Conservation (phyloP, 2,797 vertebrate genomes). For the Potorous gilbertii region DNA sequence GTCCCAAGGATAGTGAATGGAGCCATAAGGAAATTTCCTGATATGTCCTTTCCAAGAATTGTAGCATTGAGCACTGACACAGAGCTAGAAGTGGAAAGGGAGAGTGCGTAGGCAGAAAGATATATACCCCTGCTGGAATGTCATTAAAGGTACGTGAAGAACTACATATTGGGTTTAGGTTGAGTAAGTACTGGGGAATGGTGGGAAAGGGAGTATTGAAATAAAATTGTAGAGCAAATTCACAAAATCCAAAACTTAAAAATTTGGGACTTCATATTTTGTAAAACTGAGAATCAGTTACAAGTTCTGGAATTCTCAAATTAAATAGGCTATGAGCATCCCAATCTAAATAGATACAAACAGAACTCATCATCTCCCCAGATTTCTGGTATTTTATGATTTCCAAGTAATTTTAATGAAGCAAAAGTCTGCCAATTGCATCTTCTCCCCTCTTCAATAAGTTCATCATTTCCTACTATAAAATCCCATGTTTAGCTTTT, state of each 20-base stretch:
- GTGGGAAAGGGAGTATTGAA: not conserved
- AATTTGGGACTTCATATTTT: not conserved
- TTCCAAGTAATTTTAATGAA: not conserved
- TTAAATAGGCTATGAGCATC: not conserved
- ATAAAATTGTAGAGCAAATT: not conserved
- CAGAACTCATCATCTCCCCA: not conserved
- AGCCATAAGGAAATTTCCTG: not conserved
- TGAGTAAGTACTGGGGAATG: not conserved
- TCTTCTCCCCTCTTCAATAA: not conserved
- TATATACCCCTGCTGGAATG: not conserved
- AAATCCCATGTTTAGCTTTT: not conserved
- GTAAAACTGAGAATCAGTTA: not conserved
- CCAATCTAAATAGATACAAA: not conserved
- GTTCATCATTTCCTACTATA: not conserved
- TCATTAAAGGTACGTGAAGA: not conserved
- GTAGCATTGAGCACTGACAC: not conserved
- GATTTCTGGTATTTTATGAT: not conserved
- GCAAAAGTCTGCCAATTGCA: not conserved
- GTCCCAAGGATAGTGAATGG: not conserved
- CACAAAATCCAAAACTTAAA: not conserved
- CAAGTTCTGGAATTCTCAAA: not conserved
- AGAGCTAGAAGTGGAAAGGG: not conserved
- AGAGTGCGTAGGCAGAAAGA: not conserved
- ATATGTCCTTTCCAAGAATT: not conserved
- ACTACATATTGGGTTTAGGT: not conserved